Percentiles rank a stretch among this genome's conserved stretches.
Evolutionary conservation across 2,113 vertebrate genomes (phyloP).

Genomic region (Ailurus styani): DNA sequence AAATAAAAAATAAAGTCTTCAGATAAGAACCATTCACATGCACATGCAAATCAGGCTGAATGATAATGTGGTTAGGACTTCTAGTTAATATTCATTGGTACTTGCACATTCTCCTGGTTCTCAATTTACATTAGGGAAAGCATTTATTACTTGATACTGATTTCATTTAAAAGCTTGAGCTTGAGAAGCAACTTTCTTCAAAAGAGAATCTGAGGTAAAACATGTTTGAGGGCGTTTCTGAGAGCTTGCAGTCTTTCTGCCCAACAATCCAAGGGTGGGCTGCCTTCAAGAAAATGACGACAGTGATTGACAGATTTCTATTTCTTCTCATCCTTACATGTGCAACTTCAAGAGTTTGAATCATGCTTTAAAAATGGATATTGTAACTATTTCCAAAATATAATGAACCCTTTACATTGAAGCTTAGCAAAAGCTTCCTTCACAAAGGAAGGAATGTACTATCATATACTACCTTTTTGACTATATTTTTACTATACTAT

Average conservation of each 20-base stretch:
- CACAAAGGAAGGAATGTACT: neutral
- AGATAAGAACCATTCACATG: neutral
- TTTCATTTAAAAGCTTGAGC: constrained; percentile 50
- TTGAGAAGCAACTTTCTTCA: neutral
- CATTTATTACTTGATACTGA: constrained; percentile 18
- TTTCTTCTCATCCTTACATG: neutral
- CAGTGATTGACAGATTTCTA: neutral
- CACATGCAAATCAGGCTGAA: neutral
- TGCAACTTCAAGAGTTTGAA: neutral
- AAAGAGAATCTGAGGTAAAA: constrained; percentile 42
- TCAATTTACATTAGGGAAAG: neutral
- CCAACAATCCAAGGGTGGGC: neutral
- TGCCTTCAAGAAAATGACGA: neutral
- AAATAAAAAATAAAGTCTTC: too few relatives aligned
- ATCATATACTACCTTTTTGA: neutral
- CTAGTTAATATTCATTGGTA: neutral
- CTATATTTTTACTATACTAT: neutral
- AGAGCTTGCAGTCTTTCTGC: neutral
- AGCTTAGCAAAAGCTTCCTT: constrained; percentile 10
- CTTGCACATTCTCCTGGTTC: neutral
- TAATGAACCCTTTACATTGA: neutral
- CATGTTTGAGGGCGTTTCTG: neutral
- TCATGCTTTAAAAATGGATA: neutral
- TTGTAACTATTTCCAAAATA: neutral
- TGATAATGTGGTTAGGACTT: neutral